Conservation (phyloP, 1,140 invertebrate genomes). For the Reticulitermes speratus region DNA sequence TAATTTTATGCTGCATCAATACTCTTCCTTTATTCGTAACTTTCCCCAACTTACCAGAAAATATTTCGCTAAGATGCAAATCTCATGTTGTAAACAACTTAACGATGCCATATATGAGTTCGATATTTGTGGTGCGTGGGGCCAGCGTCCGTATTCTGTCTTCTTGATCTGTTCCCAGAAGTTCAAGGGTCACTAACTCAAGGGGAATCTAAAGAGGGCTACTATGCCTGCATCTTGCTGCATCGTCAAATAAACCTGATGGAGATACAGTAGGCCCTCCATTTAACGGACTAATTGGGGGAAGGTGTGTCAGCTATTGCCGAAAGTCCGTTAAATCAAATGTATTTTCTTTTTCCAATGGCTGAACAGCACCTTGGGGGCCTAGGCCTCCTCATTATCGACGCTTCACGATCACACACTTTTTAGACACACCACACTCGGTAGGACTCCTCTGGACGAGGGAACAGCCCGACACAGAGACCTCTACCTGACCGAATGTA, state of each 20-base stretch:
- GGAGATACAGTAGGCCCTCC: no score
- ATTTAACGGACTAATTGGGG: no score
- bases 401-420: no score
- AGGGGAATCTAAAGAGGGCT: not conserved
- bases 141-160: not conserved
- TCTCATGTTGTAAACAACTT: not conserved
- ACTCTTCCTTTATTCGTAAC: not conserved
- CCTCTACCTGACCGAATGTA: no score
- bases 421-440: no score
- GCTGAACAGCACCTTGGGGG: no score
- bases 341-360: no score
- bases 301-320: no score
- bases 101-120: not conserved
- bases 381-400: no score
- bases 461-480: no score
- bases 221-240: not conserved
- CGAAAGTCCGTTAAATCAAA: no score
- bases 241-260: not conserved
- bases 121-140: not conserved
- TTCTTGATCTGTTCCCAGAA: not conserved
- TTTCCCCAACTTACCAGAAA: not conserved
- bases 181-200: slow-evolving; percentile 13
- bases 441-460: no score
- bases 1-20: not conserved
- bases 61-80: not conserved